Evolutionary conservation across 2,113 vertebrate genomes (phyloP).

Genomic region (Proterorhinus semilunaris): DNA sequence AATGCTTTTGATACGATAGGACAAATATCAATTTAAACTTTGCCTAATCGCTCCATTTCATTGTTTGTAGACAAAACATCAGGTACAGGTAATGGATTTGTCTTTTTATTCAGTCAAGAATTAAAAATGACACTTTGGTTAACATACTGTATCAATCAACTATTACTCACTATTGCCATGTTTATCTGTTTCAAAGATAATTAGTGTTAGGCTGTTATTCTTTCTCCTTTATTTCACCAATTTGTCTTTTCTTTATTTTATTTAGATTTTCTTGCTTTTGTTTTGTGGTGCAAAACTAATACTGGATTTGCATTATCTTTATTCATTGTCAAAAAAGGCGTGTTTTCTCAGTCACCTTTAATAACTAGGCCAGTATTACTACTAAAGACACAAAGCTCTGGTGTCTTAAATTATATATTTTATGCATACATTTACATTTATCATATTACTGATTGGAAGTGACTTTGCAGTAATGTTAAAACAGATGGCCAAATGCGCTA

Average conservation of each 20-base stretch:
- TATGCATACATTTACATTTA: not conserved
- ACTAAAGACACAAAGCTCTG: slow-evolving; percentile 34
- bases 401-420: not conserved
- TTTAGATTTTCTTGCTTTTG: not conserved
- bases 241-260: not conserved
- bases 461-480: not conserved
- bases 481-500: not conserved
- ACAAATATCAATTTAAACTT: no score
- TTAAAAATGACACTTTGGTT: no score
- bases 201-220: slow-evolving; percentile 18
- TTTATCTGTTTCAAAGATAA: not conserved
- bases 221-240: slow-evolving; percentile 29
- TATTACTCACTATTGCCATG: no score
- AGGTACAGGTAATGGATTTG: no score
- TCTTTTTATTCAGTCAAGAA: no score
- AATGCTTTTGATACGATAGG: no score
- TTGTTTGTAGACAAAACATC: no score
- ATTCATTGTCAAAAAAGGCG: not conserved
- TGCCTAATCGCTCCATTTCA: no score
- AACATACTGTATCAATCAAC: no score
- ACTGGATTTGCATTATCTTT: not conserved
- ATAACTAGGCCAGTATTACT: slow-evolving; percentile 38
- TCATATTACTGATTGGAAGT: not conserved
- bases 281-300: not conserved
- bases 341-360: slow-evolving; percentile 30